phyloP scores from a whole-genome alignment of 2,797 vertebrate species.

The Lindbergichthys nudifrons region DNA sequence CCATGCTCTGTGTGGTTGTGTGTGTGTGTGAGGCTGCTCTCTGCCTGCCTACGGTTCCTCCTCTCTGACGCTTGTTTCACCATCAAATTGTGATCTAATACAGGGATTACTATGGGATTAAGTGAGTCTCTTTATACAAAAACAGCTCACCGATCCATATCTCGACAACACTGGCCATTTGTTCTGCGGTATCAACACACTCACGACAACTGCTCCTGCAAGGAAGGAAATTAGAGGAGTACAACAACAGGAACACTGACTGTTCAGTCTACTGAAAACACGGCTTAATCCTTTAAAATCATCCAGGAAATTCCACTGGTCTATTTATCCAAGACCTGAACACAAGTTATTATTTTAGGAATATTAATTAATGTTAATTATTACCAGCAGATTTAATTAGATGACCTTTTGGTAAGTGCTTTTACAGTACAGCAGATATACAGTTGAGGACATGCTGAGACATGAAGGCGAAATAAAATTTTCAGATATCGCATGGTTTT shows the following conservation, averaged over 20 bases:
- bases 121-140: constrained; percentile 67
- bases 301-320: background rate
- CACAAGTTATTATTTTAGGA: background rate
- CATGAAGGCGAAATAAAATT: no score
- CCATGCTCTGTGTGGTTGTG: constrained; percentile 16
- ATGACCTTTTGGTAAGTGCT: no score
- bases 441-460: no score
- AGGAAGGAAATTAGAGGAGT: constrained; percentile 19
- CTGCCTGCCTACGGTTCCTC: constrained; percentile 40
- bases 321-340: background rate
- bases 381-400: background rate
- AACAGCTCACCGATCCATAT: constrained; percentile 56
- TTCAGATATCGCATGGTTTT: no score
- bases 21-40: constrained; percentile 33
- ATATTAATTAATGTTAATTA: background rate
- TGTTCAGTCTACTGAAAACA: background rate
- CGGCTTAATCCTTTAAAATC: background rate
- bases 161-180: constrained; percentile 53
- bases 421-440: background rate
- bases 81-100: constrained; percentile 74
- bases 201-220: constrained; percentile 16
- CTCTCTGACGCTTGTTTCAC: constrained; percentile 54
- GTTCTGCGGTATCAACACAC: constrained; percentile 47
- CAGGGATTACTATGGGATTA: constrained; percentile 75
- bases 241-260: background rate